Evolutionary conservation across 2,797 vertebrate species (phyloP).

Genomic region (Chrysocyon brachyurus): DNA sequence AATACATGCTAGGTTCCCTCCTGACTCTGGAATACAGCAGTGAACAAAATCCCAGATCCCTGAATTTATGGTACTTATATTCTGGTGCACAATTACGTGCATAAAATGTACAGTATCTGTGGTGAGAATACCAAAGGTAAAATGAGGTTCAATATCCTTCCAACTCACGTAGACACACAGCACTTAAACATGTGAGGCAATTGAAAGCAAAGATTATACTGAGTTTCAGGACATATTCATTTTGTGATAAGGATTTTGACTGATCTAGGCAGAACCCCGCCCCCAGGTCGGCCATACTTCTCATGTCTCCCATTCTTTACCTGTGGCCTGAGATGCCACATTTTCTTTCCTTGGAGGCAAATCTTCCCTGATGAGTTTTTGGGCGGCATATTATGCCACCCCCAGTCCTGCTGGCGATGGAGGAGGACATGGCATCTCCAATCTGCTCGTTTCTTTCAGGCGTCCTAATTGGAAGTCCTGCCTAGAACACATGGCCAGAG

Average conservation of each 20-base stretch:
- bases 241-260: not conserved
- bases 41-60: not conserved
- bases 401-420: conserved; percentile 78
- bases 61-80: not conserved
- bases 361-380: conserved; percentile 50
- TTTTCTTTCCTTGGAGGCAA: conserved; percentile 72
- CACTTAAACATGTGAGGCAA: not conserved
- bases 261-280: not conserved
- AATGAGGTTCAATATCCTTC: not conserved
- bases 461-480: conserved; percentile 81
- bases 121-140: not conserved
- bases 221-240: not conserved
- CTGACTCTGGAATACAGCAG: not conserved
- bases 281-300: not conserved
- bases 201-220: not conserved
- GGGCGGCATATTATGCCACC: conserved; percentile 77
- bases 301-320: conserved; percentile 20
- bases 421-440: conserved; percentile 73
- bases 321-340: not conserved
- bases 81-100: not conserved
- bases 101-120: not conserved
- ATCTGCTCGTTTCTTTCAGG: conserved; percentile 81
- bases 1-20: not conserved
- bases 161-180: not conserved
- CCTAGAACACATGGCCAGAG: conserved; percentile 81